Base-by-base conservation (phyloP, 2,113 vertebrate species). In the Atrichornis clamosus region DNA sequence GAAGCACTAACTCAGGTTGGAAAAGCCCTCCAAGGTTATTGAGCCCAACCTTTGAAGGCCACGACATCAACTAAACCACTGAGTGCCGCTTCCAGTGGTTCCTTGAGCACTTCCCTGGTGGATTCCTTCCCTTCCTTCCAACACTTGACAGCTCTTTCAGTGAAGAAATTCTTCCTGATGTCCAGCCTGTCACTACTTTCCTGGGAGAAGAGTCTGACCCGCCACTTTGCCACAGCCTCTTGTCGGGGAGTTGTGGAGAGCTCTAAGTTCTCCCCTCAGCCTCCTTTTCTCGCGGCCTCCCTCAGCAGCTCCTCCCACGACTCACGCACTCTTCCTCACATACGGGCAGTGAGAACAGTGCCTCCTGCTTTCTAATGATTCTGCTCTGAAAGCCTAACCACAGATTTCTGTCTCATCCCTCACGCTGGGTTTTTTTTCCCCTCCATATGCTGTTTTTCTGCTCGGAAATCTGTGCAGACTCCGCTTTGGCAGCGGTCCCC, bases 341-440 rank as follows among this genome's bases (percentile, higher is more conserved):
- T 33, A 55, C 9, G 47, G 49, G 5, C 87, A 59, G 49, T 21
- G 30, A 82, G 63, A 84, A 8, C 32, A 42, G 49, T 1, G 20
- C 37, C 59, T 50, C 17, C 4, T 74, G 69, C 73, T 77, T 19
- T 46, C 76, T 22, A n/a, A 63, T 6, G 37, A 52, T 15, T 11
- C 22, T 21, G 47, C 63, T 70, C 41, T 26, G 32, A 77, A 64
- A 83, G 67, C 28, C 44, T 13, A 16, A 53, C 11, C 50, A 77
- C 55, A 63, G 46, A 37, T 63, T 41, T 30, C 44, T 41, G 20
- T 41, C 33, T 84, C 47, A 27, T 74, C 68, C 42, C 63, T 89
- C 62, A 4, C 4, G 1, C 0, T 41, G 42, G 21, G 6, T 6
- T 6, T 17, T 15, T 37, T 23, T 3, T 0, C 7, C 42, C 32